These are phyloP conservation scores for Montipora cactus DNA, from an alignment of 64 coral and sea anemone species.

Conservation along the genomic window DNA sequence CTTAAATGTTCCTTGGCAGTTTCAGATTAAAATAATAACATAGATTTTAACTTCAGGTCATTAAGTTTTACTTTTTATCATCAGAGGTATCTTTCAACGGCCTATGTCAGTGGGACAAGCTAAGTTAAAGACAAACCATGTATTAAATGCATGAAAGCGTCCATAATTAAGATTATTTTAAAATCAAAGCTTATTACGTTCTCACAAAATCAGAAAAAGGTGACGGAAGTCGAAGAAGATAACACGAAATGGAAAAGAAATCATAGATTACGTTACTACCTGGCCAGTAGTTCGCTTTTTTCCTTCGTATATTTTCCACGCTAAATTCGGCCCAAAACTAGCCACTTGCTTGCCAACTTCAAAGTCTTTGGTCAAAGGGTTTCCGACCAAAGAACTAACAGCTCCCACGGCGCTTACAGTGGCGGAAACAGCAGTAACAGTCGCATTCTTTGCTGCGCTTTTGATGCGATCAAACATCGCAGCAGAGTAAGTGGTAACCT, in stretches of 20 bases:
- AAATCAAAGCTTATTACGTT: no score
- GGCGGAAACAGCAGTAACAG: conserved; percentile 78
- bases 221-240: background rate
- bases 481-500: conserved; percentile 58
- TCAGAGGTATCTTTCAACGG: no score
- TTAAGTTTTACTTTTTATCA: no score
- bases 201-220: background rate
- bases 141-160: no score
- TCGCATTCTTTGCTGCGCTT: conserved; percentile 82
- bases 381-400: conserved; percentile 83
- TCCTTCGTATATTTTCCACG: conserved; percentile 89
- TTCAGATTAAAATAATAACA: no score
- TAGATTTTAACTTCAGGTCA: no score
- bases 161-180: no score
- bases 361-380: conserved; percentile 89
- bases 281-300: conserved; percentile 89
- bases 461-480: conserved; percentile 72
- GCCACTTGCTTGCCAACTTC: conserved; percentile 87
- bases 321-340: conserved; percentile 93
- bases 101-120: no score
- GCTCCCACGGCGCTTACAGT: conserved; percentile 80
- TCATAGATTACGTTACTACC: conserved; percentile 14
- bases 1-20: no score
- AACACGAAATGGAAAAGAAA: background rate
- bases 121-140: no score